Percentiles rank a stretch among this genome's conserved stretches.
Conservation (phyloP, 2,888 invertebrate species). For the Ligdia adustata region DNA sequence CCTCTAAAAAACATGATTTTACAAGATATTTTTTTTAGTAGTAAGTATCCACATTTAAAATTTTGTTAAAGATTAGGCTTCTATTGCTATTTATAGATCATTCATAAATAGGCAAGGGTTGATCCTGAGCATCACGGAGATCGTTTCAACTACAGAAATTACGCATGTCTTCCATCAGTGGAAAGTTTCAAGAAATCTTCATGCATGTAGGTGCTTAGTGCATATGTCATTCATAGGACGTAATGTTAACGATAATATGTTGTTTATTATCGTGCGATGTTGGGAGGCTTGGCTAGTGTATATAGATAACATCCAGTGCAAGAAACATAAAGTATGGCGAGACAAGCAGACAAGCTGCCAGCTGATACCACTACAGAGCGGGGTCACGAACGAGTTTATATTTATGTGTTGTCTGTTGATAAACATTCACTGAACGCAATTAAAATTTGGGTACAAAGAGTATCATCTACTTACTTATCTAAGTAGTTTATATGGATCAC, state of each 20-base stretch:
- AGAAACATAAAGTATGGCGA: conserved; percentile 5
- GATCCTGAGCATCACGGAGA: no score
- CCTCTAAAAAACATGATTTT: no score
- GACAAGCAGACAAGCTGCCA: conserved; percentile 23
- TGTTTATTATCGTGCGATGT: not conserved
- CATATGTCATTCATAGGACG: no score
- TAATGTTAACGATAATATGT: not conserved
- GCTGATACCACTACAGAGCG: conserved; percentile 21
- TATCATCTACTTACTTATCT: not conserved
- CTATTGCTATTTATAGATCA: no score
- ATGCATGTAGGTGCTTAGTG: no score
- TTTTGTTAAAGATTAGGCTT: no score
- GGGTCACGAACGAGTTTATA: conserved; percentile 30
- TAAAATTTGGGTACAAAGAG: conserved; percentile 16
- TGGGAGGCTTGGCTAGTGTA: conserved; percentile 46
- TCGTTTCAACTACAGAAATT: no score
- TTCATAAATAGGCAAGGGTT: no score
- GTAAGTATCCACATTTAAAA: no score
- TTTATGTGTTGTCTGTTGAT: conserved; percentile 14
- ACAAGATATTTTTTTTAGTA: no score
- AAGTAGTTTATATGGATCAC: conserved; percentile 1
- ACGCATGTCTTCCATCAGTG: no score
- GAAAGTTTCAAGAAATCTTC: no score
- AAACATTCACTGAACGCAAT: conserved; percentile 19
- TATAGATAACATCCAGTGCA: conserved; percentile 34